Conservation (phyloP, 2,888 invertebrate genomes). For the Dryobota labecula region DNA sequence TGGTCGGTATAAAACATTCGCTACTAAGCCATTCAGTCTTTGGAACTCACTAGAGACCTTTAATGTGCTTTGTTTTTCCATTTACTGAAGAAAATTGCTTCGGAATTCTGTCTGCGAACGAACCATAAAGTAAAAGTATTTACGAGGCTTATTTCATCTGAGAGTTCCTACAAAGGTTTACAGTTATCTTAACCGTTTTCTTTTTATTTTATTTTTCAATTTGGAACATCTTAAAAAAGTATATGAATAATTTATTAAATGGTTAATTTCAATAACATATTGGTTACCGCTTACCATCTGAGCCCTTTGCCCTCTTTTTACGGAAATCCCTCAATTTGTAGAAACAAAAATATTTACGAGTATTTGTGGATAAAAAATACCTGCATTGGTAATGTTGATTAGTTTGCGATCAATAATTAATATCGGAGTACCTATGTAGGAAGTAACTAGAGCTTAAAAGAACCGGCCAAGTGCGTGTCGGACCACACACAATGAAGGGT, state of each 20-base stretch:
- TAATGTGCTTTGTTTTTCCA: slow-evolving; percentile 55
- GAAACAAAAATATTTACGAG: neutral
- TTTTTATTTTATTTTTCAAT: slow-evolving; percentile 27
- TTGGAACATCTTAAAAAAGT: slow-evolving; percentile 11
- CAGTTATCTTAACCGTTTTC: slow-evolving; percentile 3
- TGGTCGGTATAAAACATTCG: slow-evolving; percentile 29
- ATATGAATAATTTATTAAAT: slow-evolving; percentile 27
- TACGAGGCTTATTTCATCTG: slow-evolving; percentile 24
- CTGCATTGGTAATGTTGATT: slow-evolving; percentile 6
- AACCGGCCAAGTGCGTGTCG: no score
- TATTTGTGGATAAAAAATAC: slow-evolving; percentile 6
- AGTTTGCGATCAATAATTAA: slow-evolving; percentile 11
- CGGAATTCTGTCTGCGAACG: slow-evolving; percentile 8
- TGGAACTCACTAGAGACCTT: slow-evolving; percentile 44
- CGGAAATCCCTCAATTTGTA: slow-evolving; percentile 8
- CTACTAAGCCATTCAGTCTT: slow-evolving; percentile 47
- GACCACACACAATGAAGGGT: no score
- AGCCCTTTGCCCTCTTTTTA: slow-evolving; percentile 5
- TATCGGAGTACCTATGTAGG: neutral
- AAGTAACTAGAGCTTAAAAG: no score
- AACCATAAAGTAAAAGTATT: slow-evolving; percentile 26
- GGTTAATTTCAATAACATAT: slow-evolving; percentile 29
- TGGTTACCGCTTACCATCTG: slow-evolving; percentile 23
- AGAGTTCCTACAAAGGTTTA: neutral
- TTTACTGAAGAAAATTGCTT: slow-evolving; percentile 42